These are phyloP conservation scores for Mythimna pallens DNA, from an alignment of 2,888 invertebrate genomes.

Conservation along the genomic window DNA sequence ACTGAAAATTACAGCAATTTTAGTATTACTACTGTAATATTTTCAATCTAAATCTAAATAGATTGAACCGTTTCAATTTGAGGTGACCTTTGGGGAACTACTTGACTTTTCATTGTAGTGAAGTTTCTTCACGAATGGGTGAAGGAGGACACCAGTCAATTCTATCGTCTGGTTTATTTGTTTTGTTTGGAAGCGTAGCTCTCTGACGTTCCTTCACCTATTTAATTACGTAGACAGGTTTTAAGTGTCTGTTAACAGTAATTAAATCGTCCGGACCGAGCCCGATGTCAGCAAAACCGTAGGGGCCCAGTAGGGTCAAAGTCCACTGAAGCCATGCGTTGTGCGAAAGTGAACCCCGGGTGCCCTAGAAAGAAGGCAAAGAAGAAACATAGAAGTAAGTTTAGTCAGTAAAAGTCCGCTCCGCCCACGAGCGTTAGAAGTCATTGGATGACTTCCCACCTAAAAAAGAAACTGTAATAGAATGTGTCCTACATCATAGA, in stretches of 20 bases:
- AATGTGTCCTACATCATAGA: conserved; percentile 3
- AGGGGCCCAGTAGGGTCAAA: too few species aligned
- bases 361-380: too few species aligned
- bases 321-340: too few species aligned
- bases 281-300: too few species aligned
- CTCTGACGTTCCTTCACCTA: conserved; percentile 20
- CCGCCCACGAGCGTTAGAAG: too few species aligned
- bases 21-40: conserved; percentile 17
- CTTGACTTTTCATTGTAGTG: conserved; percentile 36
- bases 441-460: too few species aligned
- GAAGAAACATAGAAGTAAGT: too few species aligned
- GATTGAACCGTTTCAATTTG: conserved; percentile 24
- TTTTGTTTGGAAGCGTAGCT: conserved; percentile 40
- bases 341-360: too few species aligned
- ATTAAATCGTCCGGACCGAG: conserved; percentile 2
- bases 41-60: conserved; percentile 31
- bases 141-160: conserved; percentile 36
- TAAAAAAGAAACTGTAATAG: too few species aligned
- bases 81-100: conserved; percentile 23
- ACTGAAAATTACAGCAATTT: conserved; percentile 27
- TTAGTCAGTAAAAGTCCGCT: too few species aligned
- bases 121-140: conserved; percentile 14
- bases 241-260: conserved; percentile 17
- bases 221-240: conserved; percentile 16
- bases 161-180: conserved; percentile 26